Percentiles rank a stretch among this genome's conserved stretches.
These are phyloP conservation scores for Poeciliopsis occidentalis DNA, from an alignment of 2,113 vertebrate genomes.

Conservation along the genomic window DNA sequence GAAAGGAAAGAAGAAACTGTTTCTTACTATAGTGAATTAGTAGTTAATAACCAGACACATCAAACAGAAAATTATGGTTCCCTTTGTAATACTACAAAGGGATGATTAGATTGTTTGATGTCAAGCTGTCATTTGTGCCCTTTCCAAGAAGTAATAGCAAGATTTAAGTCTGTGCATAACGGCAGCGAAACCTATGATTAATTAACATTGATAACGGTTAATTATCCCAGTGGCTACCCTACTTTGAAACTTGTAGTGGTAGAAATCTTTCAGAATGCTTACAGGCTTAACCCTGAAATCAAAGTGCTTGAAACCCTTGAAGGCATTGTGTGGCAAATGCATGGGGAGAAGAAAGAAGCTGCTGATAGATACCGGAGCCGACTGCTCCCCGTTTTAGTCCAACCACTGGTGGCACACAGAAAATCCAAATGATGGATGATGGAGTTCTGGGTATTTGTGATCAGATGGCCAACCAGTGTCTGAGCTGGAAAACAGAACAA, in stretches of 20 bases:
- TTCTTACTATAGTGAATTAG: constrained; percentile 19
- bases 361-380: constrained; percentile 34
- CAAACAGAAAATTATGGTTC: constrained; percentile 15
- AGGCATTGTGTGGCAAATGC: constrained; percentile 30
- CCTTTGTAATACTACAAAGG: constrained; percentile 5
- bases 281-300: constrained; percentile 38
- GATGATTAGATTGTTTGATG: constrained; percentile 26
- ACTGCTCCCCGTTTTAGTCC: constrained; percentile 49
- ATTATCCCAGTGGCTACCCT: constrained; percentile 5
- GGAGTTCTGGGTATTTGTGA: constrained; percentile 28
- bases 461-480: constrained; percentile 83
- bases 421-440: constrained; percentile 40
- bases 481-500: constrained; percentile 71
- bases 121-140: constrained; percentile 20
- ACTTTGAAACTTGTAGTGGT: constrained; percentile 34
- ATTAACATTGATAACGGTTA: constrained; percentile 16
- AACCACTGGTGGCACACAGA: constrained; percentile 44
- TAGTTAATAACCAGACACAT: constrained; percentile 25
- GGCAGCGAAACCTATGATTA: constrained; percentile 13
- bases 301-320: constrained; percentile 51
- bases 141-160: constrained; percentile 36
- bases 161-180: constrained; percentile 30
- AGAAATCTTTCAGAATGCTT: constrained; percentile 33
- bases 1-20: constrained; percentile 22
- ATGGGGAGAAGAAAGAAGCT: constrained; percentile 25